A percentile compares a stretch with the other conserved stretches of the same genome.
Evolutionary conservation across 2,113 vertebrate genomes (phyloP).

Genomic region (Chrysemys picta): DNA sequence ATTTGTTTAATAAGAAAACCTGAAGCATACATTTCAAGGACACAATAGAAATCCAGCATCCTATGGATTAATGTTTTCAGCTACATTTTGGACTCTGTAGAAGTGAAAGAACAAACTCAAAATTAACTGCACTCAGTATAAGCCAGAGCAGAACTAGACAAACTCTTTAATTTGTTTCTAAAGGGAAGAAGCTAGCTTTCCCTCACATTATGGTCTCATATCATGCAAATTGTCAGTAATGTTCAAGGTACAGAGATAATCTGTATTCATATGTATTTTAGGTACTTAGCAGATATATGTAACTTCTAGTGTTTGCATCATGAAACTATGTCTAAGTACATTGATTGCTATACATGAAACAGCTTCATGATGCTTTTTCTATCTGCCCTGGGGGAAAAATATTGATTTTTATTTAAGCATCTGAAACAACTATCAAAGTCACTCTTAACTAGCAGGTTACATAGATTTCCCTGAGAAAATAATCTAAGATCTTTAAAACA

Average conservation of each 20-base stretch:
- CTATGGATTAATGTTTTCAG: not conserved
- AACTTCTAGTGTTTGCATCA: not conserved
- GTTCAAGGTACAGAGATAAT: not conserved
- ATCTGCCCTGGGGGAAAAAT: not conserved
- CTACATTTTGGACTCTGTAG: not conserved
- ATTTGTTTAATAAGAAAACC: not conserved
- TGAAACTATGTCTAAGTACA: fast-evolving
- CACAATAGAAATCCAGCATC: not conserved
- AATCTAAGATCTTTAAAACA: not conserved
- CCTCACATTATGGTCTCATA: not conserved
- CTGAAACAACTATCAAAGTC: not conserved
- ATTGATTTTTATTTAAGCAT: not conserved
- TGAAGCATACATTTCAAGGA: not conserved
- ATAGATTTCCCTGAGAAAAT: not conserved
- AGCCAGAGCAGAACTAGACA: not conserved
- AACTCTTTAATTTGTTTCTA: not conserved
- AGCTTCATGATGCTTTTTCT: not conserved
- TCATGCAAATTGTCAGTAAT: not conserved
- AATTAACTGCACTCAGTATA: not conserved
- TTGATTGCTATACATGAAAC: not conserved
- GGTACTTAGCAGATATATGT: not conserved
- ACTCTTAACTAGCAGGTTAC: not conserved
- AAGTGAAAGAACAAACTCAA: not conserved
- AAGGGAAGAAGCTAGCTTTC: not conserved
- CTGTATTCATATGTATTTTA: not conserved